These are phyloP conservation scores for Gymnoscopelus microlampas DNA, from an alignment of 2,797 vertebrate species.

Conservation along the genomic window DNA sequence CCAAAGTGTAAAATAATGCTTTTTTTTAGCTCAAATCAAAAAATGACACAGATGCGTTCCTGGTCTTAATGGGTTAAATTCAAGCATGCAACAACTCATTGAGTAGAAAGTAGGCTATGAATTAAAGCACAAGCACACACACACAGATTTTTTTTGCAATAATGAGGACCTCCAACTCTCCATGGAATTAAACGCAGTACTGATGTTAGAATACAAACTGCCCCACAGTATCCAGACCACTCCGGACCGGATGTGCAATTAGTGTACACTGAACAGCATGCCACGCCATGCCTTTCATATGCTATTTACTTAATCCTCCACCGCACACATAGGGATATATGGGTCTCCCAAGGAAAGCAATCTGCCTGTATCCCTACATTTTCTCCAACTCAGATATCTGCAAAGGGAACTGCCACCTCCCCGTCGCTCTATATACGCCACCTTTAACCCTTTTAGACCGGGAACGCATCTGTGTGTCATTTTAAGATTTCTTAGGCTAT, in stretches of 20 bases:
- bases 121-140: conserved; percentile 6
- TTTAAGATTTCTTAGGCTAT: too few species aligned
- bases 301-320: conserved; percentile 80
- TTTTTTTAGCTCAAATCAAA: too few species aligned
- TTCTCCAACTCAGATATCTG: conserved; percentile 71
- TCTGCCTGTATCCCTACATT: conserved; percentile 70
- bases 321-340: conserved; percentile 64
- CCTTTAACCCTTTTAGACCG: too few species aligned
- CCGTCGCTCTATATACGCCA: conserved; percentile 72
- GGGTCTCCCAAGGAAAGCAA: conserved; percentile 77
- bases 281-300: conserved; percentile 79
- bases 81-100: conserved; percentile 11
- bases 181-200: conserved; percentile 49
- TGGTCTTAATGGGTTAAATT: too few species aligned
- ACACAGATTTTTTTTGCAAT: conserved; percentile 48
- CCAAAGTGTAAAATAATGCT: too few species aligned
- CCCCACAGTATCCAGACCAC: conserved; percentile 64
- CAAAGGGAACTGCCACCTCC: conserved; percentile 75
- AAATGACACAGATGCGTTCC: too few species aligned
- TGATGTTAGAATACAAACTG: conserved; percentile 72
- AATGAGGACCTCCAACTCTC: conserved; percentile 52
- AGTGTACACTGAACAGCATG: conserved; percentile 75
- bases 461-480: too few species aligned
- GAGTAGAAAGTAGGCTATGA: not conserved
- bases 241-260: conserved; percentile 74